Base-by-base conservation (phyloP, 2,797 vertebrate species). In the Sebastes steindachneri region DNA sequence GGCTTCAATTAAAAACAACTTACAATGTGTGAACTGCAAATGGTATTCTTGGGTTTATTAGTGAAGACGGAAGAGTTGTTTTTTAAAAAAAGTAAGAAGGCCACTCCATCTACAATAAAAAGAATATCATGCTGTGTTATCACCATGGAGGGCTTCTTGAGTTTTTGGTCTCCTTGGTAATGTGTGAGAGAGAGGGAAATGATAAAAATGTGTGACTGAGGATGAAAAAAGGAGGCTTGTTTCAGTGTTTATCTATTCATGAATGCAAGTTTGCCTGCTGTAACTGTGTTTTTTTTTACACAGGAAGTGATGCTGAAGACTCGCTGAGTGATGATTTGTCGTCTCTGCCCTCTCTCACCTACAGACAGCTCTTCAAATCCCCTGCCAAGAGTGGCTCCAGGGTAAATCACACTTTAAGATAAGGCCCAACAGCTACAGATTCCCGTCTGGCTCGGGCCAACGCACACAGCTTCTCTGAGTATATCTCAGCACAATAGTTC, bases 321-420 rank as follows among this genome's bases (percentile, higher is more conserved):
- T 72, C 66, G 85, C 69, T 70, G 86, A 89, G 86, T 73, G 82
- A 79, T 75, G 65, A 89, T 76, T 73, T 62, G 73, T 55, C 23
- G 21, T 75, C 75, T 17, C 65, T 33, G 45, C 29, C 62, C 70
- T 57, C 37, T 83, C 68, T 82, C 80, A 79, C 80, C 73, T 80
- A 31, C 84, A 83, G 77, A 89, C 86, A 76, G 73, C 58, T 68
- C 65, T 53, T 87, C 60, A 88, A 90, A 85, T 88, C 76, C 58
- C 80, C 84, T 86, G 79, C 86, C 73, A 84, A 79, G 77, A 87
- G 51, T 11, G 62, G 79, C 88, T 92, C 81, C 57, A 5, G 76
- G 77, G 85, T 75, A 82, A 91, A 90, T 92, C 87, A 82, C 86
- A 88, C 89, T 86, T 85, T 45, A 5, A 90, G 90, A 94, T 91